phyloP scores from a whole-genome alignment of 1,140 invertebrate genomes.

The Hetaerina americana region DNA sequence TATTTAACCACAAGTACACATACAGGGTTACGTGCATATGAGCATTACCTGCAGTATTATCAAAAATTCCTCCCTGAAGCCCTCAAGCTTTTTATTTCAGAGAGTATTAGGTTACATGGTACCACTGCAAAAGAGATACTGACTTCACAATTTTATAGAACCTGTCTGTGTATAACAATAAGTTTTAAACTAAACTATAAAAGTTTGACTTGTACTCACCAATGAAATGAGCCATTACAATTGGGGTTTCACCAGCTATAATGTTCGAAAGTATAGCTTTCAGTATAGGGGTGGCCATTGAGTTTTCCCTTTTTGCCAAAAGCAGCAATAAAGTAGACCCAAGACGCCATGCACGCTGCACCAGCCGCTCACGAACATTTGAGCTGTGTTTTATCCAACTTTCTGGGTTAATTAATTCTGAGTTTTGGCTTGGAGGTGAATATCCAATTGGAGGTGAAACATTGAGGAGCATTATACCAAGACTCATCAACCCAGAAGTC shows the following conservation, averaged over 20 bases:
- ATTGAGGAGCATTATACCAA: neutral
- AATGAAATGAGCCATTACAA: neutral
- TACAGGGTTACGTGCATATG: no score
- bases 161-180: no score
- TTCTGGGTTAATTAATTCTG: neutral
- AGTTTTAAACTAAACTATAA: no score
- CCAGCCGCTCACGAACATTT: neutral
- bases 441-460: neutral
- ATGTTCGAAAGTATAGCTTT: neutral
- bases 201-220: no score
- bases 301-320: neutral
- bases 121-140: no score
- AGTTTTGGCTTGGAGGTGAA: neutral
- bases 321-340: neutral
- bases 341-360: neutral
- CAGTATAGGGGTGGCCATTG: neutral
- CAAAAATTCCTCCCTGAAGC: no score
- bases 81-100: no score
- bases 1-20: no score
- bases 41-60: no score
- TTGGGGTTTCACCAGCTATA: neutral
- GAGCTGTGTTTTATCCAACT: neutral
- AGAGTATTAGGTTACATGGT: no score
- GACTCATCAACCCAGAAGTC: neutral
- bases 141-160: no score